Evolutionary conservation across 2,797 vertebrate genomes (phyloP), one percentile per base, ranked within the genome.

Genomic region (Chrysocyon brachyurus): DNA sequence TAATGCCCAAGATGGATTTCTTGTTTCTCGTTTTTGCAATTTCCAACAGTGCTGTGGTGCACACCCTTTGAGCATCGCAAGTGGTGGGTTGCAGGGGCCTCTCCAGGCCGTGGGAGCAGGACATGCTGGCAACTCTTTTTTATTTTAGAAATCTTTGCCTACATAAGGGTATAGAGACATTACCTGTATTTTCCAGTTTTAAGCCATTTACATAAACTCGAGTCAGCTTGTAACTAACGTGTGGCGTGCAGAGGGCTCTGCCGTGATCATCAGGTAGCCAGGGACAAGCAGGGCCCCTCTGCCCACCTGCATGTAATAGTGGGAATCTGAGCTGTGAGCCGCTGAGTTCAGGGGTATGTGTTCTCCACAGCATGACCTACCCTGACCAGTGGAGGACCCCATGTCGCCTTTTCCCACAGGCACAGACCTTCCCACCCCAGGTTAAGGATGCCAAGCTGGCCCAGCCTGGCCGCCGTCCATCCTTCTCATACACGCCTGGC

Each of bases 281-380:
- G 21, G n/a, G 66, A 63, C 46, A 33, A 61, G 10, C 59, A 79
- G 87, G 68, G 52, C 68, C 3, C 31, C 57, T 82, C 83, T 14
- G 17, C n/a, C 22, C 54, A 36, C 49, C 21, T 3, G 15, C 3
- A 0, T 93, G 82, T 94, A 91, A 91, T 36, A 24, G 87, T 56
- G 84, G 93, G 87, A 88, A 94, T 96, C 77, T 97, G 92, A 86
- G 91, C 83, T 83, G 87, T 64, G 87, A 85, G 87, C 36, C 21
- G 16, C 57, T 59, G 54, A 73, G 81, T 75, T 64, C 33, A 59
- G 81, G 91, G 81, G 46, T 72, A 68, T 40, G 15, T 91, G 72
- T 95, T 93, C 91, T 87, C 68, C 87, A 75, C 78, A 94, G 82
- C 28, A 19, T 26, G 57, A 54, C 66, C 86, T 75, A 22, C 70